Evolutionary conservation across 1,140 invertebrate genomes (phyloP), one percentile per base, ranked within the genome.

Genomic region (Adoxophyes honmai): DNA sequence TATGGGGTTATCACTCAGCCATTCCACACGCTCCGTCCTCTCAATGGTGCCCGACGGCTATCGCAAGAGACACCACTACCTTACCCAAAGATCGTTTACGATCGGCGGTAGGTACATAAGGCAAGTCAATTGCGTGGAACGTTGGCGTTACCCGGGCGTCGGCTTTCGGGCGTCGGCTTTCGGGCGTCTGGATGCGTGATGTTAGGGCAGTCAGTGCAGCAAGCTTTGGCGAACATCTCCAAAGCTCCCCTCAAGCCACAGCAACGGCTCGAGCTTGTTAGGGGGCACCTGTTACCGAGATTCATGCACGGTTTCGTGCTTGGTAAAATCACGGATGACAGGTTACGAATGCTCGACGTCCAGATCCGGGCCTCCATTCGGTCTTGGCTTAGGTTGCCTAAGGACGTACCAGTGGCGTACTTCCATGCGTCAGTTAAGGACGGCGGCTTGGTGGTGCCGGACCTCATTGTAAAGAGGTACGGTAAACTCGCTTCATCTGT

Each of bases 141-240:
- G 52, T 13, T 81, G 75, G 64, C 62, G 61, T 21, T 83, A 86
- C 42, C 57, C 86, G 6, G 82, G 81, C 8, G 54, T 78, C 0
- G 58, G 72, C 4, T n/a, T n/a, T n/a, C n/a, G n/a, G n/a, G n/a
- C n/a, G n/a, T n/a, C n/a, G n/a, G n/a, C n/a, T 77, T 75, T 16
- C 35, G 51, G 0, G 52, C 64, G 3, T 60, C 60, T 53, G 76
- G 75, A 11, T 38, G 15, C 5, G 35, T 36, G 10, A 58, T 37
- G 21, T 1, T 68, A 4, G 55, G 62, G 16, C 18, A 59, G 61
- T 36, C 3, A 52, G 15, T 13, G 10, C 0, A 28, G 21, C 21
- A 28, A 15, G 63, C 38, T 28, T 16, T 78, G 0, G 38, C 39
- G 0, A 58, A 70, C 6, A 55, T 83, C 16, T 66, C 63, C 10